Percentiles rank a stretch among this genome's conserved stretches.
Evolutionary conservation across 1,140 invertebrate species (phyloP).

Genomic region (Pogonus chalceus): DNA sequence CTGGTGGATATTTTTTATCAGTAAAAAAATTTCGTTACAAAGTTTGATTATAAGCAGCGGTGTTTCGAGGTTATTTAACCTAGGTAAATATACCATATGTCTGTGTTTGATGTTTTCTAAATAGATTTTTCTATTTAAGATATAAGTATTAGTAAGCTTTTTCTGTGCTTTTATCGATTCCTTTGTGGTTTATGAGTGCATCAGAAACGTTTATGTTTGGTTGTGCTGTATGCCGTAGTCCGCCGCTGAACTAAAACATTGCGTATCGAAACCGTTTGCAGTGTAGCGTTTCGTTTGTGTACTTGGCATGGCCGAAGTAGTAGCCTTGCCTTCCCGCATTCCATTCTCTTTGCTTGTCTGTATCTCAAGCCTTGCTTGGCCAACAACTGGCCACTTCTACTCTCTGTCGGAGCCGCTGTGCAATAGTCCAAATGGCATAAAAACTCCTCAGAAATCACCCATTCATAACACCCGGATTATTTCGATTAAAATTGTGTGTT

Average conservation of each 20-base stretch:
- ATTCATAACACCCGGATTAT: background rate
- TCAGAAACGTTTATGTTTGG: background rate
- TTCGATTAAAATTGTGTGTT: background rate
- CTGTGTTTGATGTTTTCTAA: background rate
- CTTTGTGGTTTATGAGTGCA: background rate
- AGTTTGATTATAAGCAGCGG: background rate
- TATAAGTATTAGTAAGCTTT: background rate
- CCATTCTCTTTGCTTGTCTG: no score
- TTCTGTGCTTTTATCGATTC: background rate
- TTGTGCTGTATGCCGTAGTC: background rate
- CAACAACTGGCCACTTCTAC: background rate
- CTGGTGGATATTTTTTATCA: background rate
- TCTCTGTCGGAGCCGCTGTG: background rate
- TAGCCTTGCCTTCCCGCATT: background rate
- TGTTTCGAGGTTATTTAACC: background rate
- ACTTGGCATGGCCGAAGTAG: background rate
- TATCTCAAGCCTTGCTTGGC: no score
- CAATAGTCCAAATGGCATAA: background rate
- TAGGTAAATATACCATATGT: slow-evolving; percentile 6
- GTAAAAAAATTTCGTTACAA: background rate
- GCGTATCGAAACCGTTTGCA: no score
- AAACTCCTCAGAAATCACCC: background rate
- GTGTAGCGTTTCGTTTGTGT: background rate
- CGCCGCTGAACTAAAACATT: no score
- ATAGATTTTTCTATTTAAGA: background rate